Evolutionary conservation across 1,140 invertebrate genomes (phyloP).

Genomic region (Ylistrum balloti): DNA sequence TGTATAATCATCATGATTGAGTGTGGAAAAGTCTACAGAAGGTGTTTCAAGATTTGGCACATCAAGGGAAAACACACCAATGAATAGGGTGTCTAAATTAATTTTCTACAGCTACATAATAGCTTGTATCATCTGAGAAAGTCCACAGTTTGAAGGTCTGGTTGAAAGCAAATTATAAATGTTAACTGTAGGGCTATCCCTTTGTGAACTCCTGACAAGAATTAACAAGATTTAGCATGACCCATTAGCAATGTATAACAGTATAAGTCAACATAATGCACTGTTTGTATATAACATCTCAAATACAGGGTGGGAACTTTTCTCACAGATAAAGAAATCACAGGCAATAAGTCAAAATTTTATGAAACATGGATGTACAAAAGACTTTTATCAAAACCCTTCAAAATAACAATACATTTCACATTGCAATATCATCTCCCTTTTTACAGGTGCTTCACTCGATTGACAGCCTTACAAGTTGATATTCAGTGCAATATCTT

Average conservation of each 20-base stretch:
- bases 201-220: constrained; percentile 19
- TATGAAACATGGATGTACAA: background rate
- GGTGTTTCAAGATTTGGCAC: constrained; percentile 23
- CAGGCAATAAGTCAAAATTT: background rate
- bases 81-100: constrained; percentile 31
- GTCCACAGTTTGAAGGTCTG: background rate
- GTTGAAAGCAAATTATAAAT: constrained; percentile 9
- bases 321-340: background rate
- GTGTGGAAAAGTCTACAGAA: constrained; percentile 38
- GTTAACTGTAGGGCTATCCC: background rate
- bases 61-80: background rate
- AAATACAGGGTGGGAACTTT: constrained; percentile 9
- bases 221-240: constrained; percentile 35
- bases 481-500: background rate
- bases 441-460: background rate
- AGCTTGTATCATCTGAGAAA: constrained; percentile 34
- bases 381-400: background rate
- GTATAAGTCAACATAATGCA: background rate
- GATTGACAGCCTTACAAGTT: background rate
- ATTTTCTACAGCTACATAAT: background rate
- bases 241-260: constrained; percentile 25
- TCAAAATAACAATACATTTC: background rate
- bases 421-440: background rate
- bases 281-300: constrained; percentile 19
- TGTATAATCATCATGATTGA: constrained; percentile 9